Percentiles rank a stretch among this genome's conserved stretches.
Conservation (phyloP, 2,888 invertebrate genomes). For the Orchesella flavescens region DNA sequence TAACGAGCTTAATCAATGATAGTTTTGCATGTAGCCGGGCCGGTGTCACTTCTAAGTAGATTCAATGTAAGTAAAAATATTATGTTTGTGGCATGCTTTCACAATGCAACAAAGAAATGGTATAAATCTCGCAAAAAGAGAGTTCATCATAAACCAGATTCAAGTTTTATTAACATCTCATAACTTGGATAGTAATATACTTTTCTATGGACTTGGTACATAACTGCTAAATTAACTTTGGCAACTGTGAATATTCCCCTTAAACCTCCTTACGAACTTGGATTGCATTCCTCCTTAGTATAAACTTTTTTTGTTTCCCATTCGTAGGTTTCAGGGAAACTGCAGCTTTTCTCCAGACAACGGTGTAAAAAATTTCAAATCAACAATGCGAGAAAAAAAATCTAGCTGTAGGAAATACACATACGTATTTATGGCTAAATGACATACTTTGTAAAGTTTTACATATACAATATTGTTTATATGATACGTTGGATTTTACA, state of each 20-base stretch:
- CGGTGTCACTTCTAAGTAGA: too few species aligned
- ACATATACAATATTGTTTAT: slow-evolving; percentile 30
- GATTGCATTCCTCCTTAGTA: slow-evolving; percentile 47
- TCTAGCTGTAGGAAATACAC: slow-evolving; percentile 17
- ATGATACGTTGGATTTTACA: slow-evolving; percentile 32
- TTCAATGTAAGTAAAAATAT: too few species aligned
- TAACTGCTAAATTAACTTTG: slow-evolving; percentile 64
- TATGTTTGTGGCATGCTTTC: too few species aligned
- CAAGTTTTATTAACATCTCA: slow-evolving; percentile 57
- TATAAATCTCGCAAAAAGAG: too few species aligned
- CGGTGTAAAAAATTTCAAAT: slow-evolving; percentile 21
- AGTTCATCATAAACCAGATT: slow-evolving; percentile 49
- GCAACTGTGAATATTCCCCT: slow-evolving; percentile 65
- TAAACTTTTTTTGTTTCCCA: slow-evolving; percentile 8
- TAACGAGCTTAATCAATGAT: too few species aligned
- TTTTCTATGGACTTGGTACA: slow-evolving; percentile 57
- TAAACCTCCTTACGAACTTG: slow-evolving; percentile 44
- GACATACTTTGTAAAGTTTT: slow-evolving; percentile 24
- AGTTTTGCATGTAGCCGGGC: too few species aligned
- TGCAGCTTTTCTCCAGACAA: neutral
- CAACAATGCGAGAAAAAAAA: slow-evolving; percentile 37
- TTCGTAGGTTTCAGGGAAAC: neutral
- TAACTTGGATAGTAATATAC: slow-evolving; percentile 62
- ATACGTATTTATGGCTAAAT: slow-evolving; percentile 27
- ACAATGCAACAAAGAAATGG: too few species aligned